Percentiles rank a stretch among this genome's conserved stretches.
Evolutionary conservation across 2,888 invertebrate species (phyloP).

Genomic region (Athalia rosae): DNA sequence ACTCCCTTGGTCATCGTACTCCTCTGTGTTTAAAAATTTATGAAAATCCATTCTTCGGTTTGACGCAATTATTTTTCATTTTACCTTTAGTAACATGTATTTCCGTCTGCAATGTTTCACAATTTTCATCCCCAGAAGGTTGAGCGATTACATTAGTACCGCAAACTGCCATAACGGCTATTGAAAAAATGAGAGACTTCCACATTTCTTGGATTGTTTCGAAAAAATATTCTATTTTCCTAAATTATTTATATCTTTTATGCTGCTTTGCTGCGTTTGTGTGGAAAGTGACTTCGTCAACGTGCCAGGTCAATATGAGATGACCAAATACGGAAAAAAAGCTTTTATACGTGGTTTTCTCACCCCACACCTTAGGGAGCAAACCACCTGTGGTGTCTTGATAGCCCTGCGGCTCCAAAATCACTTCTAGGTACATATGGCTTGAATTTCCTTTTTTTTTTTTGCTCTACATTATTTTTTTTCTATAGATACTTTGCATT

Average conservation of each 20-base stretch:
- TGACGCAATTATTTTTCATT: too few species aligned
- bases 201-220: slow-evolving; percentile 49
- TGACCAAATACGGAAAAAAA: slow-evolving; percentile 56
- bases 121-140: slow-evolving; percentile 80
- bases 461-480: slow-evolving; percentile 43
- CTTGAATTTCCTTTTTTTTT: slow-evolving; percentile 22
- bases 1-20: slow-evolving; percentile 90
- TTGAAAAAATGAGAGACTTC: slow-evolving; percentile 43
- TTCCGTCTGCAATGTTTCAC: slow-evolving; percentile 90
- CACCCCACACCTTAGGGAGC: slow-evolving; percentile 58
- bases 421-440: slow-evolving; percentile 53
- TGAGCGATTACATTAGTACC: slow-evolving; percentile 52
- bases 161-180: slow-evolving; percentile 45
- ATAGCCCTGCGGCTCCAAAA: slow-evolving; percentile 57
- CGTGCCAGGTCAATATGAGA: slow-evolving; percentile 59
- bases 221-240: background rate
- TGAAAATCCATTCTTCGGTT: background rate
- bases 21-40: slow-evolving; percentile 78
- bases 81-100: slow-evolving; percentile 90
- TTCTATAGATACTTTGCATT: slow-evolving; percentile 58
- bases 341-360: slow-evolving; percentile 66
- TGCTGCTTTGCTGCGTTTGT: background rate
- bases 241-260: too few species aligned
- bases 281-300: slow-evolving; percentile 28
- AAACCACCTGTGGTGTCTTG: slow-evolving; percentile 64